Evolutionary conservation across 2,888 invertebrate genomes (phyloP).

Genomic region (Rotaria magnacalcarata): DNA sequence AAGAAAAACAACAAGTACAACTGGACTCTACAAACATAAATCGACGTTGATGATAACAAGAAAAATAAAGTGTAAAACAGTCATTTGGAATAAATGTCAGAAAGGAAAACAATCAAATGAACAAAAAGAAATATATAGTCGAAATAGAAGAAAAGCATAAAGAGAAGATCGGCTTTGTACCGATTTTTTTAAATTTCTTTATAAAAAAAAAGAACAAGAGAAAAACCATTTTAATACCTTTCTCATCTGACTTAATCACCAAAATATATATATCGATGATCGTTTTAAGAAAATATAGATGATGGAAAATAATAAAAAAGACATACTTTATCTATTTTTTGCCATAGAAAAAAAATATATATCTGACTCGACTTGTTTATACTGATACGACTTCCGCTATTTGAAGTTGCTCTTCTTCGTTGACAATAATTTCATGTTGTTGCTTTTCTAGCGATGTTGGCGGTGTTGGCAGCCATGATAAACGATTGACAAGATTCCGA

Average conservation of each 20-base stretch:
- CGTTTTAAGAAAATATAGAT: conserved; percentile 4
- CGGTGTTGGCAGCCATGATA: conserved; percentile 32
- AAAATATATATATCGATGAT: not conserved
- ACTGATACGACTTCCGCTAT: conserved; percentile 12
- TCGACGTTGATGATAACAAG: not conserved
- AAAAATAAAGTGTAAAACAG: not conserved
- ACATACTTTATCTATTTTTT: conserved; percentile 16
- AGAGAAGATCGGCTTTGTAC: not conserved
- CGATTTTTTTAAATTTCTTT: not conserved
- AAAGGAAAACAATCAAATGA: not conserved
- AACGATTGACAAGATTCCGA: conserved; percentile 20
- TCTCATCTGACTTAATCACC: not conserved
- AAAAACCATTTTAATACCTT: not conserved
- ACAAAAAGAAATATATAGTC: not conserved
- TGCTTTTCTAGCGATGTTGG: conserved; percentile 25
- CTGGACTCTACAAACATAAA: not conserved
- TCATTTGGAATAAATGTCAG: conserved; percentile 22
- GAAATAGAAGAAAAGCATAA: not conserved
- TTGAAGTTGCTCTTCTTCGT: conserved; percentile 20
- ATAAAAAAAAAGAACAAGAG: not conserved
- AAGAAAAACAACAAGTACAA: not conserved
- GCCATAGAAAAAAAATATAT: not conserved
- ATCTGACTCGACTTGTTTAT: not conserved
- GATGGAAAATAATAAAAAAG: not conserved
- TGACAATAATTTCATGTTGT: conserved; percentile 1